phyloP scores from a whole-genome alignment of 2,888 invertebrate species.

The Aromia moschata region DNA sequence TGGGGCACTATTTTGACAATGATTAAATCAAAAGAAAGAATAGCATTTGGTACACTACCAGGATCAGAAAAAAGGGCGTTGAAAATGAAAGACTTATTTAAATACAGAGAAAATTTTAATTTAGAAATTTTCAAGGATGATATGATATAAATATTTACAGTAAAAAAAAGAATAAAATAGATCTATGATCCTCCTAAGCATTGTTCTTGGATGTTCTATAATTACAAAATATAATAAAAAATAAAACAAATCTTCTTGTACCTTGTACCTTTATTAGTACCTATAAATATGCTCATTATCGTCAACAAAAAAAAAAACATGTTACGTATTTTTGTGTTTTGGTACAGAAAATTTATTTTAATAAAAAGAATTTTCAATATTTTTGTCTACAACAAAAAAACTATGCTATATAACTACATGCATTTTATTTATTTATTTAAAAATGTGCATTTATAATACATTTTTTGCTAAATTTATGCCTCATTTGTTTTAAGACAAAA shows the following conservation, averaged over 20 bases:
- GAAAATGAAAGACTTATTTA: constrained; percentile 51
- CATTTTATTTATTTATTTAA: constrained; percentile 58
- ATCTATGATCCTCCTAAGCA: constrained; percentile 63
- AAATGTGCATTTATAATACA: constrained; percentile 61
- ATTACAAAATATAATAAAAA: constrained; percentile 65
- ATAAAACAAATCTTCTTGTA: constrained; percentile 55
- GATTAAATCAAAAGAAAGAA: too few relatives aligned
- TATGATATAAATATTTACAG: constrained; percentile 73
- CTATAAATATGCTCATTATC: constrained; percentile 35
- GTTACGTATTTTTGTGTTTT: constrained; percentile 44
- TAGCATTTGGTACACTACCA: too few relatives aligned
- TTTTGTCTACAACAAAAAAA: constrained; percentile 56
- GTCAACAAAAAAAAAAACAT: constrained; percentile 41
- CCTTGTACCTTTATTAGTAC: constrained; percentile 35
- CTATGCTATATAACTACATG: constrained; percentile 59
- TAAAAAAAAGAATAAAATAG: constrained; percentile 60
- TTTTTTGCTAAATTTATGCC: constrained; percentile 55
- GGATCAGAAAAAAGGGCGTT: not conserved
- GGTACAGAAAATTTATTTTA: constrained; percentile 47
- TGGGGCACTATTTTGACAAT: too few relatives aligned
- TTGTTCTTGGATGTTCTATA: constrained; percentile 44
- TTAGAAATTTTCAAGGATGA: constrained; percentile 83
- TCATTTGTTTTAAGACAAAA: constrained; percentile 48
- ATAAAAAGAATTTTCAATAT: constrained; percentile 49
- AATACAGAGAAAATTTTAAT: constrained; percentile 71